These are phyloP conservation scores for Tachysurus fulvidraco DNA, from an alignment of 2,113 vertebrate species.

Conservation along the genomic window DNA sequence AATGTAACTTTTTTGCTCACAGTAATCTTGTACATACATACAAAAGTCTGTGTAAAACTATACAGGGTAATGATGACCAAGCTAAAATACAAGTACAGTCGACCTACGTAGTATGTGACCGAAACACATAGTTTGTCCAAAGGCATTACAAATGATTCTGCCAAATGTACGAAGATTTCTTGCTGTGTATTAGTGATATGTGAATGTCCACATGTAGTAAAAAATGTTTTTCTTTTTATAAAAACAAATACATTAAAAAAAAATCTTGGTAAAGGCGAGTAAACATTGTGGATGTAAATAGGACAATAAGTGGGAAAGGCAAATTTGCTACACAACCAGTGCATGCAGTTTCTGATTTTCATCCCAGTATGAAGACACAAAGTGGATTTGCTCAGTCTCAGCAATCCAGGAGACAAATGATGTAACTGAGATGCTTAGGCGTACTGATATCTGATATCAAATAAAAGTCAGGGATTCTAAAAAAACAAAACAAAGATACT, in stretches of 20 bases:
- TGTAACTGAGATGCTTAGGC: background rate
- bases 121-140: conserved; percentile 48
- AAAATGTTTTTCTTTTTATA: conserved; percentile 44
- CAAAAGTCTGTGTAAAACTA: conserved; percentile 49
- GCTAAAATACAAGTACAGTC: conserved; percentile 25
- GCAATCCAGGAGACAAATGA: background rate
- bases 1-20: conserved; percentile 62
- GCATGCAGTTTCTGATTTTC: conserved; percentile 38
- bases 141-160: conserved; percentile 22
- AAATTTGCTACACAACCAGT: conserved; percentile 58
- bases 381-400: background rate
- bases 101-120: conserved; percentile 45
- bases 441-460: conserved; percentile 16
- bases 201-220: conserved; percentile 47
- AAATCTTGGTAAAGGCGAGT: conserved; percentile 47
- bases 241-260: conserved; percentile 50
- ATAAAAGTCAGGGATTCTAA: background rate
- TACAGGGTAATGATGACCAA: conserved; percentile 58
- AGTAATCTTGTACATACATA: conserved; percentile 58
- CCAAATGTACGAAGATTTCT: conserved; percentile 45
- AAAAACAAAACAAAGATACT: conserved; percentile 5
- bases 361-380: conserved; percentile 29
- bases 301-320: conserved; percentile 62
- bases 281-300: conserved; percentile 42
- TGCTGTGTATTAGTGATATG: conserved; percentile 26